A percentile compares a stretch with the other conserved stretches of the same genome.
Conservation (phyloP, 2,888 invertebrate species). For the Scaptodrosophila latifasciaeformis region DNA sequence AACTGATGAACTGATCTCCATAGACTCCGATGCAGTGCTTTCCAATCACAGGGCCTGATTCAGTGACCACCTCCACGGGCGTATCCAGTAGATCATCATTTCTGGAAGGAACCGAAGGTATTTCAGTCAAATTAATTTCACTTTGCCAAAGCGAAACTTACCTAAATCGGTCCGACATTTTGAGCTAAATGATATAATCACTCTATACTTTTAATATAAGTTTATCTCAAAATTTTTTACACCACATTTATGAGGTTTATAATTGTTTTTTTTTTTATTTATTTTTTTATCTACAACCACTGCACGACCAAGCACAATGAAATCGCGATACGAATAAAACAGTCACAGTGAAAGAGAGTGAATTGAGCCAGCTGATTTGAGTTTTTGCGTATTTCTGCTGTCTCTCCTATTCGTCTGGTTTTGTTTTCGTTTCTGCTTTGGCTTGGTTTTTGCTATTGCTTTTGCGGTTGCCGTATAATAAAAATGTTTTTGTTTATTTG, state of each 20-base stretch:
- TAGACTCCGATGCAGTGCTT: constrained; percentile 51
- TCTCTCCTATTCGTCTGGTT: too few species aligned
- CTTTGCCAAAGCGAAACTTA: too few species aligned
- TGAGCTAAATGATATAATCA: too few species aligned
- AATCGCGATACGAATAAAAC: neutral
- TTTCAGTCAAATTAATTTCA: too few species aligned
- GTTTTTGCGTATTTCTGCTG: too few species aligned
- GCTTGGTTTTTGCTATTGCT: neutral
- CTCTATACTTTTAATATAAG: too few species aligned
- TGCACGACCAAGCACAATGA: neutral
- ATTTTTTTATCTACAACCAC: neutral
- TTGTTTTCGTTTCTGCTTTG: constrained; percentile 20
- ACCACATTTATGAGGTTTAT: constrained; percentile 26
- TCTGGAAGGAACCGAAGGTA: too few species aligned
- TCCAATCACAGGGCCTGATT: constrained; percentile 63
- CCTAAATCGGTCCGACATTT: too few species aligned
- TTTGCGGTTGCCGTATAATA: too few species aligned
- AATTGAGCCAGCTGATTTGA: constrained; percentile 34
- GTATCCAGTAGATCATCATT: neutral
- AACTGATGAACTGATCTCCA: constrained; percentile 52
- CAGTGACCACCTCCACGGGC: constrained; percentile 39
- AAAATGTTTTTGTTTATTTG: too few species aligned
- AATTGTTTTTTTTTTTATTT: neutral
- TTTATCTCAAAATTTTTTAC: too few species aligned
- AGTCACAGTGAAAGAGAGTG: neutral